phyloP scores from a whole-genome alignment of 2,797 vertebrate genomes.

The Arctocebus calabarensis region DNA sequence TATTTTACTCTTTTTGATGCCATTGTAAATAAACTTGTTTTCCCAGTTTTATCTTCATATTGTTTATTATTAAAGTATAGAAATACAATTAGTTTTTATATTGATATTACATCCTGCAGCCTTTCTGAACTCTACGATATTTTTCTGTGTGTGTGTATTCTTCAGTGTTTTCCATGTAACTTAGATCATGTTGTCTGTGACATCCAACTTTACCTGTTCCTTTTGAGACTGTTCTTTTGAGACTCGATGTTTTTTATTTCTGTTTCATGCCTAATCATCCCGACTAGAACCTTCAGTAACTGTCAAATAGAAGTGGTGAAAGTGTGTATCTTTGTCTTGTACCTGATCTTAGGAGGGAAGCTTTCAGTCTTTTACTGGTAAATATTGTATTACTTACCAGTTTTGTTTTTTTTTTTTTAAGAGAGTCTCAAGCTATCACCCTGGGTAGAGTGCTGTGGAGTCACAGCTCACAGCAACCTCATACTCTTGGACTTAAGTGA shows the following conservation, averaged over 20 bases:
- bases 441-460: no score
- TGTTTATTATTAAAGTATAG: background rate
- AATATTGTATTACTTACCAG: background rate
- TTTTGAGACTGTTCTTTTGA: background rate
- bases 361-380: background rate
- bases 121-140: background rate
- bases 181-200: background rate
- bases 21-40: background rate
- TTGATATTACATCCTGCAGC: background rate
- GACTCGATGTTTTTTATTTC: background rate
- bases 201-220: background rate
- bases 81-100: background rate
- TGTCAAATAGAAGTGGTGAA: background rate
- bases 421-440: no score
- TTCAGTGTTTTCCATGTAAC: background rate
- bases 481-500: no score
- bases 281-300: background rate
- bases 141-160: background rate
- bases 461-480: no score
- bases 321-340: background rate
- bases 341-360: background rate
- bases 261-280: background rate
- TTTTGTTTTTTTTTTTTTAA: no score
- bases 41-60: background rate
- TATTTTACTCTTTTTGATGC: background rate